Evolutionary conservation across 2,797 vertebrate species (phyloP).

Genomic region (Sebastes minor): DNA sequence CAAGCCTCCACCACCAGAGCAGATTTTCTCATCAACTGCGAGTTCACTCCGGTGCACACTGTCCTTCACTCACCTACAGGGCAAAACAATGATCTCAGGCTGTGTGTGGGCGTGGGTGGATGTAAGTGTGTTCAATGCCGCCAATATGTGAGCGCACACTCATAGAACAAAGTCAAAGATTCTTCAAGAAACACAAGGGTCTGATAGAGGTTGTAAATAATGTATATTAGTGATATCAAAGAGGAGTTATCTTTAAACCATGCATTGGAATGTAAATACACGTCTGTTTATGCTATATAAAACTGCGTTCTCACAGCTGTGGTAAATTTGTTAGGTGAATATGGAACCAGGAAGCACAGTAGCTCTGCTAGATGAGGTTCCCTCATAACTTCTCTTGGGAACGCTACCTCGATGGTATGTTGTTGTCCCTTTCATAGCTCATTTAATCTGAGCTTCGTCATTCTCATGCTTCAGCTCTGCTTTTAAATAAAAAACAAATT

Average conservation of each 20-base stretch:
- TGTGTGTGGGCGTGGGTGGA: conserved; percentile 14
- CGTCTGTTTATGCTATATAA: neutral
- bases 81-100: conserved; percentile 48
- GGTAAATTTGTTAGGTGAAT: neutral
- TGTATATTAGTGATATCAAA: neutral
- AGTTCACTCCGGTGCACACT: conserved; percentile 68
- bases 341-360: neutral
- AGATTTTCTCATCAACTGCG: conserved; percentile 77
- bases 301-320: rapidly evolving
- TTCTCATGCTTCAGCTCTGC: rapidly evolving
- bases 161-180: neutral
- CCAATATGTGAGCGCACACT: neutral
- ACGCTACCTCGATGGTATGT: rapidly evolving
- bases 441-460: neutral
- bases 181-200: neutral
- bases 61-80: conserved; percentile 74
- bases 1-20: conserved; percentile 60
- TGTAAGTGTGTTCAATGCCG: neutral
- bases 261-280: neutral
- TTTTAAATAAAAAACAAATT: neutral
- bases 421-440: neutral
- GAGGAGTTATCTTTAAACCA: neutral
- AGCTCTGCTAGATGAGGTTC: neutral
- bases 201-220: neutral
- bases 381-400: neutral